Evolutionary conservation across 1,140 invertebrate species (phyloP).

Genomic region (Oryctes rhinoceros): DNA sequence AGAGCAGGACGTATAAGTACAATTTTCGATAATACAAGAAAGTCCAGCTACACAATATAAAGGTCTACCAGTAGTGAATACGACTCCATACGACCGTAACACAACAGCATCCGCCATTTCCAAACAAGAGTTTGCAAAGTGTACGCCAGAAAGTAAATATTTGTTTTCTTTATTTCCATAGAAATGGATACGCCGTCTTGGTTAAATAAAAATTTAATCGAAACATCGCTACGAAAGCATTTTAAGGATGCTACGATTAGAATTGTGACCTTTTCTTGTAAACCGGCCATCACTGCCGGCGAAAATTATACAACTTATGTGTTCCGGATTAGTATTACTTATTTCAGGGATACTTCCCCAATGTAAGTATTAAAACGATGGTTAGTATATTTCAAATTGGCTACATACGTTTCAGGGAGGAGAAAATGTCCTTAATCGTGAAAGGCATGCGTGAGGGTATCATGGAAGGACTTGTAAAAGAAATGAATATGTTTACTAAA

Average conservation of each 20-base stretch:
- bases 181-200: not conserved
- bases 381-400: not conserved
- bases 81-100: not conserved
- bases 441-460: conserved; percentile 5
- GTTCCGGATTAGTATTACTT: not conserved
- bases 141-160: not conserved
- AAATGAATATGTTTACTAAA: conserved; percentile 28
- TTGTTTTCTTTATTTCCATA: not conserved
- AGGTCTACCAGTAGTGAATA: not conserved
- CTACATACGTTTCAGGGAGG: not conserved
- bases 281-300: not conserved
- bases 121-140: not conserved
- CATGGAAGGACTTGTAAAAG: not conserved
- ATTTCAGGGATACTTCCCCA: not conserved
- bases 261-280: conserved; percentile 10
- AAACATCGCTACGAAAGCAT: not conserved
- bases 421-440: not conserved
- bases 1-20: not conserved
- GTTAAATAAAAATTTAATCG: not conserved
- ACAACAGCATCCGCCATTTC: not conserved
- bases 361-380: not conserved
- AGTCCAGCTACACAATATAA: not conserved
- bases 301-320: conserved; percentile 27
- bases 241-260: not conserved
- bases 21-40: not conserved